Conservation (phyloP, 2,888 invertebrate species). For the Athalia circularis region DNA sequence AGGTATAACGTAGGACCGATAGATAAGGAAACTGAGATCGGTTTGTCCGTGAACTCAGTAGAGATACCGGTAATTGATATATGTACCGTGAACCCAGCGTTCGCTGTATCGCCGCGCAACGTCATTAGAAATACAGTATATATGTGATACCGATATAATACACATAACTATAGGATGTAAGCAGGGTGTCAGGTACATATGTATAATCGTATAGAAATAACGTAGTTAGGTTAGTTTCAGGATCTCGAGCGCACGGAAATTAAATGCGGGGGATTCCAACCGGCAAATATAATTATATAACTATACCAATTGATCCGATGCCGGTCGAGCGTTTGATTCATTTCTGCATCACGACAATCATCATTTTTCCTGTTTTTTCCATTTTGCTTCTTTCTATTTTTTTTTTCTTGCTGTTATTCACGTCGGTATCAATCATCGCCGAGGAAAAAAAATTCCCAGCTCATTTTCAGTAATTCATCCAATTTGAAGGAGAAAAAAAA, state of each 20-base stretch:
- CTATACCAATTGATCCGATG: no score
- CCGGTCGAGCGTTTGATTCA: neutral
- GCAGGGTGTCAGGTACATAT: neutral
- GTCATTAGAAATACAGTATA: constrained; percentile 2
- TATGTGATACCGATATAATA: neutral
- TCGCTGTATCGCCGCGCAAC: neutral
- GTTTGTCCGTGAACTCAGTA: constrained; percentile 35
- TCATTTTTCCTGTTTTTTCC: no score
- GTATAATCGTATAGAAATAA: neutral
- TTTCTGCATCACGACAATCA: neutral
- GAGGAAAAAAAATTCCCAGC: no score
- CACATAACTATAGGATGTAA: neutral
- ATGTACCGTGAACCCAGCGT: constrained; percentile 26
- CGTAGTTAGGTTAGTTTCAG: constrained; percentile 1
- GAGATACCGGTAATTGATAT: constrained; percentile 39
- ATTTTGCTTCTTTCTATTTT: no score
- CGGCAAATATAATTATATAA: neutral
- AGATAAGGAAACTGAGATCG: constrained; percentile 35
- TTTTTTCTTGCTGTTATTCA: no score
- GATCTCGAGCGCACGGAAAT: constrained; percentile 27
- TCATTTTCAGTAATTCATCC: no score
- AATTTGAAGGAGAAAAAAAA: no score
- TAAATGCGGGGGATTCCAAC: neutral
- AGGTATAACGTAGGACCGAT: constrained; percentile 17
- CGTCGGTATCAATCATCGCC: no score